A percentile compares a stretch with the other conserved stretches of the same genome.
Evolutionary conservation across 1,140 invertebrate genomes (phyloP).

Genomic region (Cephus cinctus): DNA sequence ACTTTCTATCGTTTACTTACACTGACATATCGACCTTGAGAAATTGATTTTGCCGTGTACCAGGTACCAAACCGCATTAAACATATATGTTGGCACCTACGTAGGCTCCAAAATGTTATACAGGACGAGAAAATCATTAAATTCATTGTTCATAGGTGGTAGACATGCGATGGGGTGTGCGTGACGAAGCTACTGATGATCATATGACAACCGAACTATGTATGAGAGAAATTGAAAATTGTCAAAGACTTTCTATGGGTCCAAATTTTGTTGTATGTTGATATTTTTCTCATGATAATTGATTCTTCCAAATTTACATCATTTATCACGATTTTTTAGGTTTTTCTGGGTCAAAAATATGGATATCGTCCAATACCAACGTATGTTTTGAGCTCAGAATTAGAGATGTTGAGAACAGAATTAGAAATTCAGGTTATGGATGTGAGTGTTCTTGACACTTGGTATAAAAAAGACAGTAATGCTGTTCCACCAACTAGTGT

Average conservation of each 20-base stretch:
- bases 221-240: slow-evolving; percentile 97
- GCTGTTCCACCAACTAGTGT: slow-evolving; percentile 91
- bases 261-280: slow-evolving; percentile 97
- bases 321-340: slow-evolving; percentile 54
- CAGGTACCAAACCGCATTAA: slow-evolving; percentile 19
- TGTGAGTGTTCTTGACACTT: slow-evolving; percentile 81
- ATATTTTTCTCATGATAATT: slow-evolving; percentile 28
- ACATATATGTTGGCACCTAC: not conserved
- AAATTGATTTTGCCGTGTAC: slow-evolving; percentile 33
- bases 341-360: slow-evolving; percentile 97
- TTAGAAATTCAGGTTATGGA: slow-evolving; percentile 78
- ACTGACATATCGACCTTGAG: slow-evolving; percentile 9
- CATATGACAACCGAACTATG: slow-evolving; percentile 98
- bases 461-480: slow-evolving; percentile 97
- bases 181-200: slow-evolving; percentile 97
- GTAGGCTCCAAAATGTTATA: too few relatives aligned
- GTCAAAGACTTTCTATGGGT: slow-evolving; percentile 94
- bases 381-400: slow-evolving; percentile 88
- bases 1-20: not conserved
- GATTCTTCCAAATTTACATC: slow-evolving; percentile 3
- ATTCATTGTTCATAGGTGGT: slow-evolving; percentile 75
- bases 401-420: slow-evolving; percentile 84
- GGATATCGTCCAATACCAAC: slow-evolving; percentile 97
- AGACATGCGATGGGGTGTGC: slow-evolving; percentile 97
- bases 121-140: not conserved